phyloP scores from a whole-genome alignment of 2,888 invertebrate genomes.

The Polydesmus complanatus region DNA sequence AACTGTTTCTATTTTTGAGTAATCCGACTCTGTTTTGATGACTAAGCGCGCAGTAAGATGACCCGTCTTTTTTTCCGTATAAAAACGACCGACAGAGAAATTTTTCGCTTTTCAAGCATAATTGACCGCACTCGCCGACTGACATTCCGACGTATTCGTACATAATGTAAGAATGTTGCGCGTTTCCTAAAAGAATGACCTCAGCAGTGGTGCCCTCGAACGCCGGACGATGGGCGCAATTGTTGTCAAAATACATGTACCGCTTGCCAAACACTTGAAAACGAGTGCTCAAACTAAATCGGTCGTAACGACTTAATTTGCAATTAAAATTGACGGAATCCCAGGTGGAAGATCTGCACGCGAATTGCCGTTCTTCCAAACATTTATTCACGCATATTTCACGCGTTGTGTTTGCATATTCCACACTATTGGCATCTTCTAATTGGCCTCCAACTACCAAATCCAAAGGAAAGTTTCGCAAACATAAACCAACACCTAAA shows the following conservation, averaged over 20 bases:
- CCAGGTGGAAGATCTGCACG: conserved; percentile 1
- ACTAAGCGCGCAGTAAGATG: conserved; percentile 21
- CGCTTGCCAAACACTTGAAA: neutral
- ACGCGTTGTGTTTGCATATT: neutral
- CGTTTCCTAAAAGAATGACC: conserved; percentile 20
- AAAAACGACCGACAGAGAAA: conserved; percentile 22
- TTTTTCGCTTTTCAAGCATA: conserved; percentile 18
- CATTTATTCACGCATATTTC: conserved; percentile 7
- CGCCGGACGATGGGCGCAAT: conserved; percentile 5
- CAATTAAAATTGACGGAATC: neutral
- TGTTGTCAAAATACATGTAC: conserved; percentile 9
- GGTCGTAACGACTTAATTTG: conserved; percentile 5
- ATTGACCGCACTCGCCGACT: conserved; percentile 20
- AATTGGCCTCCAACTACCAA: neutral
- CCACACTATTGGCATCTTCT: neutral
- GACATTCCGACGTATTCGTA: conserved; percentile 19
- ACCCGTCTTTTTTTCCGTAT: conserved; percentile 17
- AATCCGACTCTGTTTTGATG: conserved; percentile 21
- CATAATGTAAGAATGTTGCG: conserved; percentile 20
- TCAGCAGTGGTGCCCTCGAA: conserved; percentile 16
- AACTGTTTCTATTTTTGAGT: conserved; percentile 18
- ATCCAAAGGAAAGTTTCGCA: conserved; percentile 3
- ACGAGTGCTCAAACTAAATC: conserved; percentile 5
- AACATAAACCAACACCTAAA: conserved; percentile 8
- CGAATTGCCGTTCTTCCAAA: neutral